Conservation (phyloP, 1,140 invertebrate species). For the Cataglyphis hispanica region DNA sequence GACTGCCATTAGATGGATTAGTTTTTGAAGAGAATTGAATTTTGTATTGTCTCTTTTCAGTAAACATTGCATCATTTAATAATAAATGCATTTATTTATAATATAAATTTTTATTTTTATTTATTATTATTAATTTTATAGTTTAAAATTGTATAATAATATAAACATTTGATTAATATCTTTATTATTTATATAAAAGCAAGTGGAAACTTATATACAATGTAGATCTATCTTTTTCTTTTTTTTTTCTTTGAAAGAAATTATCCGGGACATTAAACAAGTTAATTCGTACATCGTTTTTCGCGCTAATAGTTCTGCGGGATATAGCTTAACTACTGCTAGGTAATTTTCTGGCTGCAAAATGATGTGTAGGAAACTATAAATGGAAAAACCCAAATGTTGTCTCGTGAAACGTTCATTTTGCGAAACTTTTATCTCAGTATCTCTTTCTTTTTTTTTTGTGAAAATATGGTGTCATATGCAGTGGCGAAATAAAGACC, state of each 20-base stretch:
- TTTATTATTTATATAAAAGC: not conserved
- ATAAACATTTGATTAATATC: constrained; percentile 24
- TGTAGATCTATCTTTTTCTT: no score
- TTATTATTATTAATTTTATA: not conserved
- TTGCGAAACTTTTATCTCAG: constrained; percentile 22
- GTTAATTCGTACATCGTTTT: not conserved
- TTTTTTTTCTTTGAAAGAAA: not conserved
- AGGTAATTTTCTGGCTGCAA: constrained; percentile 26
- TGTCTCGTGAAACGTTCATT: constrained; percentile 19
- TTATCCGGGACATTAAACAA: not conserved
- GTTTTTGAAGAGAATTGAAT: not conserved
- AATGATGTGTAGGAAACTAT: constrained; percentile 32
- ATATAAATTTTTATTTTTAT: constrained; percentile 15
- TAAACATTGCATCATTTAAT: not conserved
- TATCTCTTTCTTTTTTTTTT: not conserved
- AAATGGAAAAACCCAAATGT: constrained; percentile 31
- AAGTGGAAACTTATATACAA: no score
- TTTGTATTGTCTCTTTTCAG: not conserved
- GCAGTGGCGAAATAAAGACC: constrained; percentile 17
- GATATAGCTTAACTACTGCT: not conserved
- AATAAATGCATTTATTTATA: not conserved
- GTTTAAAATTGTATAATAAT: not conserved
- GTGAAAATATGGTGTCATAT: constrained; percentile 14
- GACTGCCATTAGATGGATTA: not conserved
- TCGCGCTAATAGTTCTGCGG: not conserved